phyloP scores from a whole-genome alignment of 2,797 vertebrate genomes.

The Limnodromus scolopaceus region DNA sequence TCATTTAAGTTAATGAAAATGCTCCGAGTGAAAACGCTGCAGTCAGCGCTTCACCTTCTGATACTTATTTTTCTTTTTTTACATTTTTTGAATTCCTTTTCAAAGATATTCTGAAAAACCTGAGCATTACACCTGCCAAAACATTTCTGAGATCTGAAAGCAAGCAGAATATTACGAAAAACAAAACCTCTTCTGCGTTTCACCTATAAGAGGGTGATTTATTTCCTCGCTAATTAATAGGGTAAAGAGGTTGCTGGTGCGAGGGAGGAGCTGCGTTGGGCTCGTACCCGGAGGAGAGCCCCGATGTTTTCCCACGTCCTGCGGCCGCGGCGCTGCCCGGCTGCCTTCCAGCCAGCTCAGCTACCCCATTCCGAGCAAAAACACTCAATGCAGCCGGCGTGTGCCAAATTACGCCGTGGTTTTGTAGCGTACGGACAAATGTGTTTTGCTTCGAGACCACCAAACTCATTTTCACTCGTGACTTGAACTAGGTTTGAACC shows the following conservation, averaged over 20 bases:
- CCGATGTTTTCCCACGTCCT: background rate
- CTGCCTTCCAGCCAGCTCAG: background rate
- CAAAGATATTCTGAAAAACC: background rate
- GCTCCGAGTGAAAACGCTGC: background rate
- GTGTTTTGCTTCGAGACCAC: background rate
- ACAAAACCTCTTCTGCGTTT: background rate
- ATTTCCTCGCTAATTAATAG: background rate
- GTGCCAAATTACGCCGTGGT: background rate
- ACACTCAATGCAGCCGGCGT: background rate
- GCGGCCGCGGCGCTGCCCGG: background rate
- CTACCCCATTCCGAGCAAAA: background rate
- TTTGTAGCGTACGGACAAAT: background rate
- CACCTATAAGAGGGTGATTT: background rate
- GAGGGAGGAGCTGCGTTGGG: rapidly evolving
- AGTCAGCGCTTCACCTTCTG: background rate
- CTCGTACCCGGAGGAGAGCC: background rate
- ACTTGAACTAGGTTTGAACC: constrained; percentile 6
- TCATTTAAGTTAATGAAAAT: background rate
- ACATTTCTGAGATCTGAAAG: background rate
- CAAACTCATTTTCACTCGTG: background rate
- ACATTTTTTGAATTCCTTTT: background rate
- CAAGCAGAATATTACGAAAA: background rate
- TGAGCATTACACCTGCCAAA: background rate
- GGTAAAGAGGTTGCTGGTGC: rapidly evolving
- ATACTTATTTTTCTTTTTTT: background rate